Base-by-base conservation (phyloP, 2,113 vertebrate genomes). In the Hystrix brachyura region DNA sequence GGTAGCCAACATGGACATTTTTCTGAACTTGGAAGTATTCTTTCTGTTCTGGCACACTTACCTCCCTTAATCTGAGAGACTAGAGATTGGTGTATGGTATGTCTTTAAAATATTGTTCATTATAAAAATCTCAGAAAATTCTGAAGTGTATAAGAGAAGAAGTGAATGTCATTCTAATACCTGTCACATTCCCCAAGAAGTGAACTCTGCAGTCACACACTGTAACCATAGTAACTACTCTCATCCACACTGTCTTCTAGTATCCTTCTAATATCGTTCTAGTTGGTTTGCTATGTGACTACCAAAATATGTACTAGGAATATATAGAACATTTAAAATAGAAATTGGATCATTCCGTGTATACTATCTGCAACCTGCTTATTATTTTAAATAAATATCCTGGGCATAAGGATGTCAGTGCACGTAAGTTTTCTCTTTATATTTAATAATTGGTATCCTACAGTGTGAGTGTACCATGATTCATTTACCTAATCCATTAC, bases 61-160 rank as follows among this genome's bases (percentile, higher is more conserved):
- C 5, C 7, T 4, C 48, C 55, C 80, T 62, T 59, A 53, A 57
- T 21, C 8, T 60, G 2, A 0, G 76, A 34, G 27, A 83, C 34
- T 27, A 55, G 34, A 55, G 29, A 34, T 46, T 95, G 25, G 25
- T 83, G 72, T 95, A 51, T 62, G 32, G 15, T 21, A 29, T 65
- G 34, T 78, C 71, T 97, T 95, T 83, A 91, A 94, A 87, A 78
- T 72, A 86, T 14, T 57, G 17, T 78, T 94, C 79, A 18, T 83
- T 94, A 60, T 43, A 29, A 81, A 81, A 94, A 85, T 32, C 51
- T 85, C 82, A 46, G 59, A 89, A 55, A 91, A 64, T 65, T 78
- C 51, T 57, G 14, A 78, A 89, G 15, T 51, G 1, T 65, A 32
- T 48, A 78, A 91, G 89, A 78, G 67, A 80, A 13, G 64, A 87